Base-by-base conservation (phyloP, 2,797 vertebrate species). In the Emys orbicularis region DNA sequence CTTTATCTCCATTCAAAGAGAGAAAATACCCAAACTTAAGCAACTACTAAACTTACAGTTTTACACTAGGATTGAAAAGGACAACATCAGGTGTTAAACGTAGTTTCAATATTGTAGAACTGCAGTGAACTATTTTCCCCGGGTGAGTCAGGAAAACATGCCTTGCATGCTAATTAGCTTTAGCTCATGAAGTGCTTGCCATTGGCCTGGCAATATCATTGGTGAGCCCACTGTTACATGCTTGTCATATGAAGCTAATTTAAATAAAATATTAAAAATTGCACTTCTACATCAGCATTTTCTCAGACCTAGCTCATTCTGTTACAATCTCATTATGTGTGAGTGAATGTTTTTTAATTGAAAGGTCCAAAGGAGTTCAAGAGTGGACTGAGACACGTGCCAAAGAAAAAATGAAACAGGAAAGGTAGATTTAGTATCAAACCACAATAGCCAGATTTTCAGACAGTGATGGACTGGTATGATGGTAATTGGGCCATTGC, bases 71-170 rank as follows among this genome's bases (percentile, higher is more conserved):
- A 81, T 21, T 50, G 19, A 89, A 84, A 47, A 94, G 79, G 83
- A 94, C 95, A 95, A 81, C 89, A n/a, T 23, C 93, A 72, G 41
- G 23, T 61, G 86, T 84, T 86, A 91, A 94, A 89, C 16, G 19
- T 86, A 90, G 84, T 96, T 89, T 94, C 61, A 88, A 72, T 19
- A 41, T 44, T 87, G 41, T 49, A 84, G 74, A 92, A 89, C 53
- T 83, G 29, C 68, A 81, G 57, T 89, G 87, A 83, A 92, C 92
- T 81, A 47, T 59, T 23, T 89, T 92, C 7, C 56, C 88, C 27
- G 59, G 86, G 27, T 77, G 25, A 93, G 68, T n/a, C 31, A 50
- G 56, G 77, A 93, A 95, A 93, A 54, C 29, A 81, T 94, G 15
- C 72, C 25, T 86, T 12, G 87, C 2, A 6, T 25, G 15, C 34